A percentile compares a stretch with the other conserved stretches of the same genome.
Conservation (phyloP, 2,113 vertebrate species). For the Protobothrops mucrosquamatus region DNA sequence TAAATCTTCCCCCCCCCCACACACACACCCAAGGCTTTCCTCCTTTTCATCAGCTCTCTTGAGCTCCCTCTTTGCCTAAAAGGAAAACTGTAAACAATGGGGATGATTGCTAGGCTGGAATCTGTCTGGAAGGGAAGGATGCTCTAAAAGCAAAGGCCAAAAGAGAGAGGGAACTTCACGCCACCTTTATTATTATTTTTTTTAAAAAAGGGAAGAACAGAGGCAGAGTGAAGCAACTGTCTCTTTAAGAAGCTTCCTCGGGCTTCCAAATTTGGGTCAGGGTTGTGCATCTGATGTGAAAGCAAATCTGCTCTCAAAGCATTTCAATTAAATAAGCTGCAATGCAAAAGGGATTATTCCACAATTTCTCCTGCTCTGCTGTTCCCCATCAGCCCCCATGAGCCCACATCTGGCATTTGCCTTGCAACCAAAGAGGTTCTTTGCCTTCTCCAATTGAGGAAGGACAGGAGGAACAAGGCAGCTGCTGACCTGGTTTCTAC, state of each 20-base stretch:
- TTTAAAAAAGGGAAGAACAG: not conserved
- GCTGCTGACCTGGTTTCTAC: not conserved
- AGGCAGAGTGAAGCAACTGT: not conserved
- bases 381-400: not conserved
- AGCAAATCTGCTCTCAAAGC: conserved; percentile 17
- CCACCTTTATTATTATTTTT: not conserved
- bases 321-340: conserved; percentile 12
- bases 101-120: not conserved
- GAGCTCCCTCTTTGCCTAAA: not conserved
- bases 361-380: not conserved
- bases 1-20: not conserved
- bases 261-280: conserved; percentile 33
- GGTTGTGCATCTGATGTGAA: not conserved
- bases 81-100: not conserved
- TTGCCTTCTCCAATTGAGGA: not conserved
- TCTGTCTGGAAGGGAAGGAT: not conserved
- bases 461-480: no score
- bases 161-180: not conserved
- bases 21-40: not conserved
- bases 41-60: not conserved
- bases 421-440: no score
- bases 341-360: not conserved
- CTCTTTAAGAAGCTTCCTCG: conserved; percentile 7
- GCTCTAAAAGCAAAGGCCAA: not conserved
- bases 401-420: conserved; percentile 13